Conservation (phyloP, 2,797 vertebrate genomes). For the Carapus acus region DNA sequence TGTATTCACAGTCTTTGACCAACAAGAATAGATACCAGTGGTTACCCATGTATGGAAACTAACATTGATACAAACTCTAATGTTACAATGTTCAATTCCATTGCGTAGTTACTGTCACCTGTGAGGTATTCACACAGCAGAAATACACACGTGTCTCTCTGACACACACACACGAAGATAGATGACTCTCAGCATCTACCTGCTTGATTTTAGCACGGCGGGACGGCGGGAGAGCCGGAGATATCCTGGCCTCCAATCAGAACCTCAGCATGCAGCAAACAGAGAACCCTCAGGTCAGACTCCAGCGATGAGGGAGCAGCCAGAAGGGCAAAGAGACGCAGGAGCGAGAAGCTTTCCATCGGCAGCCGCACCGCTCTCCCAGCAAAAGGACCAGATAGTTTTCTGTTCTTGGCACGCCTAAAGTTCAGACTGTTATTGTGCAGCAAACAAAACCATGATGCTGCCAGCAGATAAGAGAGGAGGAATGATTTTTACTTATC, state of each 20-base stretch:
- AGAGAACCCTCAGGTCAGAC: conserved; percentile 54
- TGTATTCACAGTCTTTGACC: too few relatives aligned
- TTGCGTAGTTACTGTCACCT: too few relatives aligned
- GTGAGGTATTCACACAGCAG: too few relatives aligned
- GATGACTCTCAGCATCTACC: conserved; percentile 49
- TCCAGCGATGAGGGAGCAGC: conserved; percentile 26
- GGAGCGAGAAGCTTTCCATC: conserved; percentile 41
- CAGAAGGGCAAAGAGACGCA: conserved; percentile 12
- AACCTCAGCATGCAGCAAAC: conserved; percentile 54
- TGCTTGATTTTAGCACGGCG: conserved; percentile 40
- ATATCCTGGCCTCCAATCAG: conserved; percentile 62
- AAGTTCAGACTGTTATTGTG: conserved; percentile 35
- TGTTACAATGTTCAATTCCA: too few relatives aligned
- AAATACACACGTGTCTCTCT: too few relatives aligned
- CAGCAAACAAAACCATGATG: conserved; percentile 13
- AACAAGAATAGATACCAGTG: too few relatives aligned
- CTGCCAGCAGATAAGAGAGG: conserved; percentile 25
- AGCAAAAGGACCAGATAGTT: conserved; percentile 49
- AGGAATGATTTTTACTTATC: conserved; percentile 5
- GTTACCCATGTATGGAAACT: too few relatives aligned
- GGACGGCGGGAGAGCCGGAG: conserved; percentile 43
- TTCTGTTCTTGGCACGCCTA: conserved; percentile 42
- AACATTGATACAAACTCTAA: too few relatives aligned
- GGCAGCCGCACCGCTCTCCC: conserved; percentile 46
- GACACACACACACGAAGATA: conserved; percentile 18